Percentiles rank a stretch among this genome's conserved stretches.
phyloP scores from a whole-genome alignment of 92 coral and sea anemone genomes.

The Phenganax stokvisi region DNA sequence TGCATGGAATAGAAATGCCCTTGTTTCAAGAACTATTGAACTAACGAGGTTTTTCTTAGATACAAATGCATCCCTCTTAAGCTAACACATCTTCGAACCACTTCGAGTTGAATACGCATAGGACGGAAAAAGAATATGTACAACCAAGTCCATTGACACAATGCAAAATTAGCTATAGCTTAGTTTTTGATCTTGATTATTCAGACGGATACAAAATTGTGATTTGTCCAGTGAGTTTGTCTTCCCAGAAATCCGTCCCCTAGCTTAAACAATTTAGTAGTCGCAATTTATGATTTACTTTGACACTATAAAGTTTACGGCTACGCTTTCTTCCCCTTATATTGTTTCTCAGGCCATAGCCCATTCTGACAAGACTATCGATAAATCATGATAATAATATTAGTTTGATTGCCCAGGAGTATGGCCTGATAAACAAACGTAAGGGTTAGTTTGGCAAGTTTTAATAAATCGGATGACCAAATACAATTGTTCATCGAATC shows the following conservation, averaged over 20 bases:
- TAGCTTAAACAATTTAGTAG: background rate
- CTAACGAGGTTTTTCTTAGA: no score
- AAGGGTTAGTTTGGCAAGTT: no score
- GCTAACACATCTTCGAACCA: background rate
- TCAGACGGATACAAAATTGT: background rate
- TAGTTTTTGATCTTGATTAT: constrained; percentile 7
- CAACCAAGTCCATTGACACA: background rate
- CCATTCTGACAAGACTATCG: background rate
- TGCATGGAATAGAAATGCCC: no score
- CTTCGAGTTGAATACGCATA: constrained; percentile 10
- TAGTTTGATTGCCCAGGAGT: no score
- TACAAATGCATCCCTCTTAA: no score
- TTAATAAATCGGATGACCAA: no score
- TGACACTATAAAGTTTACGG: constrained; percentile 8
- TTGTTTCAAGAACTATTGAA: no score
- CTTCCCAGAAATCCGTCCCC: background rate
- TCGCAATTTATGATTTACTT: constrained; percentile 1
- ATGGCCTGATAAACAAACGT: no score
- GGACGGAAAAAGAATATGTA: background rate
- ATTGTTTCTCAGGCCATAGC: background rate
- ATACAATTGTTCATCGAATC: no score
- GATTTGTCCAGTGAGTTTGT: background rate
- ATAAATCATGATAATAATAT: constrained; percentile 2
- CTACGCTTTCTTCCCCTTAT: background rate
- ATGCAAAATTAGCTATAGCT: constrained; percentile 6